Evolutionary conservation across 1,140 invertebrate genomes (phyloP), one percentile per base, ranked within the genome.

Genomic region (Pectinophora gossypiella): DNA sequence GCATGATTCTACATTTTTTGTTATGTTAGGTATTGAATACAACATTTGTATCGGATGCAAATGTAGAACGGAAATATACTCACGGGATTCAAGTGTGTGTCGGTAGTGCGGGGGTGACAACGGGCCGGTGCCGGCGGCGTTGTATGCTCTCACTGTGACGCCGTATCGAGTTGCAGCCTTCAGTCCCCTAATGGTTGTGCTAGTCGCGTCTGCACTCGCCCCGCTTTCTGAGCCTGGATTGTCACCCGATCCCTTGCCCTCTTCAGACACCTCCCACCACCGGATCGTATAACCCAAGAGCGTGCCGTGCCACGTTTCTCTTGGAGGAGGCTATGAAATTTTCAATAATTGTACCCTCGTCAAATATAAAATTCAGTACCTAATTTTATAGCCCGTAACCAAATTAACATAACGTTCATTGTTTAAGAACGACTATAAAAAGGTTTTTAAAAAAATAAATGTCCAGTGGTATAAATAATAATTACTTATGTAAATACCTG

Each of bases 161-260:
- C 93, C 92, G 80, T 97, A 97, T 61, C 94, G 90, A 0, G 95
- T 95, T 61, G 94, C 96, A 59, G 96, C 95, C 68, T 93, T 91
- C 13, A 97, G 85, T 6, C 91, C 92, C 18, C 91, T 90, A 5
- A 95, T 70, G 19, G 91, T 92, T 21, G 92, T 90, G 67, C 93
- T 93, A 1, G 91, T 93, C 0, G 81, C 76, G 12, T 86, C 83
- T 2, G 81, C 72, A 44, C 81, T 85, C 7, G 83, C 81, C 1
- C 79, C 81, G 40, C 76, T 82, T 21, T 86, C 83, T 0, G 92
- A 93, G 0, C 92, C 92, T 0, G 74, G 67, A 3, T 51, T 59
- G 12, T 79, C 76, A 5, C 35, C 57, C 16, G 48, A 51, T 0
- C 65, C 71, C 49, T 79, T 77, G 4, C 74, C 70, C 38, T 82